Percentiles rank a stretch among this genome's conserved stretches.
phyloP scores from a whole-genome alignment of 2,797 vertebrate species.

The Staurois parvus region DNA sequence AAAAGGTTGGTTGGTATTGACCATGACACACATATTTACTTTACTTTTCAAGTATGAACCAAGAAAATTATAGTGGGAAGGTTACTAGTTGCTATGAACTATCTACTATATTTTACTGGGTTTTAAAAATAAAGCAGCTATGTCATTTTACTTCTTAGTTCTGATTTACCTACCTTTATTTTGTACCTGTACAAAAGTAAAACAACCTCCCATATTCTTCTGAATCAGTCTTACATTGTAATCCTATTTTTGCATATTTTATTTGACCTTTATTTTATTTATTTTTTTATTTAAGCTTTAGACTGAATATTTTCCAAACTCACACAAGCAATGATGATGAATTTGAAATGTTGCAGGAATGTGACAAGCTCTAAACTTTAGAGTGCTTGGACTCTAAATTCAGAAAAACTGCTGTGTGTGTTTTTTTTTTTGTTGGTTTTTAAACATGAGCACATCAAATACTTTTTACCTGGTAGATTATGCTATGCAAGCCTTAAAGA shows the following conservation, averaged over 20 bases:
- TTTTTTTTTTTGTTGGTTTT: slow-evolving; percentile 31
- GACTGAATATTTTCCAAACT: slow-evolving; percentile 53
- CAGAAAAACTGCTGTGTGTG: slow-evolving; percentile 14
- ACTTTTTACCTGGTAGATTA: slow-evolving; percentile 20
- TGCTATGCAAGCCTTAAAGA: not conserved
- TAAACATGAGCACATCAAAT: slow-evolving; percentile 22
- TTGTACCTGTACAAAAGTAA: not conserved
- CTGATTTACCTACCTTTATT: not conserved
- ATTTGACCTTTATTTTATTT: slow-evolving; percentile 51
- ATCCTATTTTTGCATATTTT: slow-evolving; percentile 46
- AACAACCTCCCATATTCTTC: not conserved
- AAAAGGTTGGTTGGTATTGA: too few relatives aligned
- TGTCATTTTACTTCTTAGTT: not conserved
- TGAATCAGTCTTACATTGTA: not conserved
- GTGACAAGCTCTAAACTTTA: slow-evolving; percentile 43
- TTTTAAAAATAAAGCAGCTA: not conserved
- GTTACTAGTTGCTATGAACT: too few relatives aligned
- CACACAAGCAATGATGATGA: slow-evolving; percentile 38
- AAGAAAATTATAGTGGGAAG: too few relatives aligned
- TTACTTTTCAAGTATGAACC: too few relatives aligned
- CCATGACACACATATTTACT: too few relatives aligned
- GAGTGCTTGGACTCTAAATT: slow-evolving; percentile 18
- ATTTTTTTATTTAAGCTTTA: slow-evolving; percentile 51
- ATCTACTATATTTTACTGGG: too few relatives aligned
- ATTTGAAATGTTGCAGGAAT: slow-evolving; percentile 46